Evolutionary conservation across 2,888 invertebrate species (phyloP), one percentile per base, ranked within the genome.

Genomic region (Clanis bilineata): DNA sequence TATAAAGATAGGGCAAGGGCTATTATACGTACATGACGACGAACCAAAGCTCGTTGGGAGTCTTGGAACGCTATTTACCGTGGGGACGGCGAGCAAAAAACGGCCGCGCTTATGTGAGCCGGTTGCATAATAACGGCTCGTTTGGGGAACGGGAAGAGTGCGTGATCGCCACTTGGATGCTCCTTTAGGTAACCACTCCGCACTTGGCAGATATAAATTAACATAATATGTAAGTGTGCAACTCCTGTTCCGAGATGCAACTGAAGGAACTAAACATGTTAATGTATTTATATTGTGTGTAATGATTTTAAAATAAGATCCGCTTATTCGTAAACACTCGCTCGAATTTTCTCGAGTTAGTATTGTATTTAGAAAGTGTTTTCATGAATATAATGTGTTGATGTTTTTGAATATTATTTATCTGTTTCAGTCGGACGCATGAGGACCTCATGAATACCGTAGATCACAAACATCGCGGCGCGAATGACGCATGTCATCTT

Each of bases 1-100:
- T 91, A 90, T 91, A 88, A 84, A 90, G 91, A 88, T 89, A 85
- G 90, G 88, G 89, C 90, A 85, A 85, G 88, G 88, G 87, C 85
- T 85, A 85, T 88, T 88, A 86, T 86, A 84, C 82, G 76, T 81
- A 83, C 73, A 75, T 71, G 74, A 73, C 73, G 76, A 76, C 73
- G 69, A 64, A 72, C 72, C 74, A 70, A 77, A 80, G 79, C 82
- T 79, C 79, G 76, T 76, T 75, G 77, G 75, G 79, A 79, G 80
- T 77, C 83, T 80, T 77, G 85, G 80, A 80, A 83, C 83, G 76
- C 70, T 82, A 80, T 85, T 84, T 84, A 85, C 86, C 82, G 85
- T 83, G 83, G 88, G 86, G 87, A 86, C 77, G 79, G 79, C 72
- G 76, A 73, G 77, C 77, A 84, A 85, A 87, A 86, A 86, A 82